Evolutionary conservation across 2,113 vertebrate species (phyloP).

Genomic region (Tetrax tetrax): DNA sequence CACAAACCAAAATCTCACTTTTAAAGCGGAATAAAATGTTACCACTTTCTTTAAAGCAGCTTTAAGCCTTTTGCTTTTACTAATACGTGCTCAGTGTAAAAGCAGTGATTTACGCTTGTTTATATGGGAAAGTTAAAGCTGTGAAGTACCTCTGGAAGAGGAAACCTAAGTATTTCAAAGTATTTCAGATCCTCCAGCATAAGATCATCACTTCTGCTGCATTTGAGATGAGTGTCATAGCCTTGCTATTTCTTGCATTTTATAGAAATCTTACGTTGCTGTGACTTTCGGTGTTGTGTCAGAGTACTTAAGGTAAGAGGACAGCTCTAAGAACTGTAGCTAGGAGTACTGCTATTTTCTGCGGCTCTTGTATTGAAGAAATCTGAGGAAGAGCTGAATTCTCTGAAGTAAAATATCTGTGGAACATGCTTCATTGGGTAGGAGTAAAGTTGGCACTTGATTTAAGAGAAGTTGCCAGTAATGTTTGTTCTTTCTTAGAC

Average conservation of each 20-base stretch:
- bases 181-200: not conserved
- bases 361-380: not conserved
- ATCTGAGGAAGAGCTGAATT: not conserved
- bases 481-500: not conserved
- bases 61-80: not conserved
- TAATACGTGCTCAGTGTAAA: not conserved
- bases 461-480: not conserved
- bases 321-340: not conserved
- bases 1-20: not conserved
- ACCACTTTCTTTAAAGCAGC: not conserved
- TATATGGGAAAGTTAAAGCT: not conserved
- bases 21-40: not conserved
- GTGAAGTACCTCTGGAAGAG: not conserved
- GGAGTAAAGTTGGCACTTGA: not conserved
- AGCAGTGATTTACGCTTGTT: not conserved
- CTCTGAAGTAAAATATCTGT: not conserved
- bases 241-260: not conserved
- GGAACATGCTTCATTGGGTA: not conserved
- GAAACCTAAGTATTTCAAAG: not conserved
- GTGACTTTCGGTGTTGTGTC: fast-evolving
- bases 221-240: not conserved
- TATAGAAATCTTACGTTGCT: not conserved
- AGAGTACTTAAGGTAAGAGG: not conserved
- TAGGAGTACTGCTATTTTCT: not conserved
- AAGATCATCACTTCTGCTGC: not conserved